phyloP scores from a whole-genome alignment of 2,888 invertebrate species.

The Macaria liturata region DNA sequence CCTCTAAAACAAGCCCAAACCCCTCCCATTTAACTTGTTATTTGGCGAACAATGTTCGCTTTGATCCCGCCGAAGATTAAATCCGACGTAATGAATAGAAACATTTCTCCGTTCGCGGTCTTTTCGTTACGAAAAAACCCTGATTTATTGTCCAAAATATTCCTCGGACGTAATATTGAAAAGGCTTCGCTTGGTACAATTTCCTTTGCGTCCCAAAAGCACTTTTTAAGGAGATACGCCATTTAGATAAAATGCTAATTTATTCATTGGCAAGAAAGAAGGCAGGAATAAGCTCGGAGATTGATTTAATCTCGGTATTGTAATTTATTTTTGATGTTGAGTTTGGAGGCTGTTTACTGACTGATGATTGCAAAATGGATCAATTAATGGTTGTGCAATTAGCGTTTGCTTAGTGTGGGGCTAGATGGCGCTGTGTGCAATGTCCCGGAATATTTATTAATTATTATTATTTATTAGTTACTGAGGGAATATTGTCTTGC shows the following conservation, averaged over 20 bases:
- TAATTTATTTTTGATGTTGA: slow-evolving; percentile 69
- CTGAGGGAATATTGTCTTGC: too few relatives aligned
- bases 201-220: slow-evolving; percentile 51
- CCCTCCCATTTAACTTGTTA: slow-evolving; percentile 9
- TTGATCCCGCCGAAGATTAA: slow-evolving; percentile 30
- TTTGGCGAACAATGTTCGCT: slow-evolving; percentile 23
- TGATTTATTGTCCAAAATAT: slow-evolving; percentile 47
- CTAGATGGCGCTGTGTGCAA: too few relatives aligned
- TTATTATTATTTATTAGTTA: too few relatives aligned
- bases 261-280: slow-evolving; percentile 75
- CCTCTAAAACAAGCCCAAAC: slow-evolving; percentile 6
- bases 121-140: slow-evolving; percentile 32
- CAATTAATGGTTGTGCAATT: slow-evolving; percentile 5
- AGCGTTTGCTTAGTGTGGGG: too few relatives aligned
- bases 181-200: slow-evolving; percentile 39
- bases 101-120: slow-evolving; percentile 21
- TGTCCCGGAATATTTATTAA: too few relatives aligned
- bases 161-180: slow-evolving; percentile 46
- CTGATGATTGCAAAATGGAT: slow-evolving; percentile 4
- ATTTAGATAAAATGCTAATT: slow-evolving; percentile 79
- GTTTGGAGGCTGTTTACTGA: slow-evolving; percentile 57
- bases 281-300: slow-evolving; percentile 62
- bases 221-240: slow-evolving; percentile 73
- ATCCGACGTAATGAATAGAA: slow-evolving; percentile 30
- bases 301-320: slow-evolving; percentile 67